A percentile compares a stretch with the other conserved stretches of the same genome.
phyloP scores from a whole-genome alignment of 2,797 vertebrate genomes.

The Moxostoma hubbsi region DNA sequence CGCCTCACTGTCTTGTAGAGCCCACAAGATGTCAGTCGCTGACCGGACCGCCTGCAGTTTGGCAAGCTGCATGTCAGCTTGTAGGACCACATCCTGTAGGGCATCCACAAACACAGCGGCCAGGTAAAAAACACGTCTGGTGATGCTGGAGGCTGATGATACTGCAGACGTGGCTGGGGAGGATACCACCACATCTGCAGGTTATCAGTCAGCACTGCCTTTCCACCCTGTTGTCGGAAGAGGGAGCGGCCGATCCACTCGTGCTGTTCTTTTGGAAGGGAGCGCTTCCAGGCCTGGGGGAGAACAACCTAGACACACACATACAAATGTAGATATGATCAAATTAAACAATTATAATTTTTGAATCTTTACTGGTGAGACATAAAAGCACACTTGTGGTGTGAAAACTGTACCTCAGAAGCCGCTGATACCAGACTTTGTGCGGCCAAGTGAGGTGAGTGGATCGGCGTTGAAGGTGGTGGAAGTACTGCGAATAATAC shows the following conservation, averaged over 20 bases:
- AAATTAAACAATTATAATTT: too few relatives aligned
- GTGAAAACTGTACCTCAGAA: conserved; percentile 10
- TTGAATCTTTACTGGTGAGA: neutral
- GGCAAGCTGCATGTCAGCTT: conserved; percentile 4
- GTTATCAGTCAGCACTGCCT: neutral
- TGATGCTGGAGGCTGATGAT: too few relatives aligned
- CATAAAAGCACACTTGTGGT: neutral
- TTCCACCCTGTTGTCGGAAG: neutral
- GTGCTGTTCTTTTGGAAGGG: neutral
- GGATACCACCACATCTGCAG: conserved; percentile 20
- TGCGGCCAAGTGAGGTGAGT: neutral
- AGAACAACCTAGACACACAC: neutral
- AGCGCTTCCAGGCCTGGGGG: neutral
- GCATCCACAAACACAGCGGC: conserved; percentile 23
- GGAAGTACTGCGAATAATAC: too few relatives aligned
- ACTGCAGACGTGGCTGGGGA: neutral
- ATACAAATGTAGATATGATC: neutral
- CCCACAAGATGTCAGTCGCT: neutral
- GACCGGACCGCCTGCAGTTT: neutral
- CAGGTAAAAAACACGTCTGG: conserved; percentile 9
- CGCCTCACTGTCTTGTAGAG: conserved; percentile 7
- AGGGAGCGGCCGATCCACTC: neutral
- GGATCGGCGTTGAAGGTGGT: too few relatives aligned
- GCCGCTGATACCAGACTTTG: neutral
- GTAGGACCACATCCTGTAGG: conserved; percentile 5